phyloP scores from a whole-genome alignment of 2,888 invertebrate species.

The Troilus luridus region DNA sequence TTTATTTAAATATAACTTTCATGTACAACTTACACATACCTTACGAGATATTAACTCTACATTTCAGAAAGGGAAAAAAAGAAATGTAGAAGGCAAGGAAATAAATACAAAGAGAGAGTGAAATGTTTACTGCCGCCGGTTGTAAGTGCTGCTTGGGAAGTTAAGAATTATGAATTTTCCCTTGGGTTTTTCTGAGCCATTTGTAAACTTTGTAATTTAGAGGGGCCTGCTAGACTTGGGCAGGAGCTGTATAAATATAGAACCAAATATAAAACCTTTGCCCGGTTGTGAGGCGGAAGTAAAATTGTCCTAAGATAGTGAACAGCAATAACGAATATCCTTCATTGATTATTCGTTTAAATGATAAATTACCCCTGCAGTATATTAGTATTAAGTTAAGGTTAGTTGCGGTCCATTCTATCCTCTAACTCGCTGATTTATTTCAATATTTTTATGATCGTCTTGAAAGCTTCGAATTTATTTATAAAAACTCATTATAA shows the following conservation, averaged over 20 bases:
- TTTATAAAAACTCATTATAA: too few relatives aligned
- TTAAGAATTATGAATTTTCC: conserved; percentile 31
- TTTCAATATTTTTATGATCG: background rate
- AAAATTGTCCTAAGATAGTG: background rate
- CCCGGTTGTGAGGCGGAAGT: background rate
- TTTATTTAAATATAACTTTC: background rate
- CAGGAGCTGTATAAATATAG: background rate
- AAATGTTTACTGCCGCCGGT: background rate
- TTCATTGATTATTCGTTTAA: background rate
- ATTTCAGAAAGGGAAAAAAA: background rate
- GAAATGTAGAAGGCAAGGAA: background rate
- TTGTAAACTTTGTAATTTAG: conserved; percentile 27
- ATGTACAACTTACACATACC: background rate
- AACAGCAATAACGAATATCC: background rate
- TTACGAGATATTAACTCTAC: background rate
- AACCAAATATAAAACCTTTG: conserved; percentile 11
- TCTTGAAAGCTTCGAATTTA: too few relatives aligned
- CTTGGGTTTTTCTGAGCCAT: background rate
- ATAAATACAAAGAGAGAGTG: background rate
- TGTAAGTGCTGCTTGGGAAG: conserved; percentile 1
- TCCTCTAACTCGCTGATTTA: background rate
- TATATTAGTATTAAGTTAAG: background rate
- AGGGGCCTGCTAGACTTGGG: background rate
- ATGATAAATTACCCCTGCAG: background rate
- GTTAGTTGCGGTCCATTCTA: background rate